Percentiles rank a stretch among this genome's conserved stretches.
Evolutionary conservation across 2,113 vertebrate species (phyloP).

Genomic region (Periophthalmodon schlosseri): DNA sequence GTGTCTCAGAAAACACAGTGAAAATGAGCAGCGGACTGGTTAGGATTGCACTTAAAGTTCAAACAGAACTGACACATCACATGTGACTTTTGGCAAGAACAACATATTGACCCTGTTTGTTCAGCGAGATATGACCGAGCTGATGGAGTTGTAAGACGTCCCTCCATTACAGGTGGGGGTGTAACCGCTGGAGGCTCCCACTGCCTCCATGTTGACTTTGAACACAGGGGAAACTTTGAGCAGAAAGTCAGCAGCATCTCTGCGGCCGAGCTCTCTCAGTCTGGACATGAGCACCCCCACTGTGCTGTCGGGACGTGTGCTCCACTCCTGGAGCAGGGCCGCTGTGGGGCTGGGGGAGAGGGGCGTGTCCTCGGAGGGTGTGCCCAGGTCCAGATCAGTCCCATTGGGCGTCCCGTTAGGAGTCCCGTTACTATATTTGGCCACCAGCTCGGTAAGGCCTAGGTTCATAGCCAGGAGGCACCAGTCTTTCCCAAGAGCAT

Average conservation of each 20-base stretch:
- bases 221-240: conserved; percentile 90
- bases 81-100: conserved; percentile 1
- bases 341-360: conserved; percentile 86
- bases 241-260: conserved; percentile 94
- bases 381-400: conserved; percentile 45
- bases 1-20: conserved; percentile 8
- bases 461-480: conserved; percentile 98
- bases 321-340: conserved; percentile 91
- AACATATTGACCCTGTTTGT: conserved; percentile 13
- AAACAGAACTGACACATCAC: conserved; percentile 1
- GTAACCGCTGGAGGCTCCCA: conserved; percentile 81
- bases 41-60: conserved; percentile 56
- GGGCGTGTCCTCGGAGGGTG: conserved; percentile 19
- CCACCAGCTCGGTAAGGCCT: conserved; percentile 91
- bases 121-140: conserved; percentile 95
- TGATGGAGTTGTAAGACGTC: conserved; percentile 96
- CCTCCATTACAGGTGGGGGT: conserved; percentile 91
- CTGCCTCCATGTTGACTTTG: conserved; percentile 85
- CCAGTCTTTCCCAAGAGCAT: conserved; percentile 98
- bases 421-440: conserved; percentile 83
- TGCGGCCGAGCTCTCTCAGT: conserved; percentile 91
- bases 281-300: conserved; percentile 90
- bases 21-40: conserved; percentile 36
- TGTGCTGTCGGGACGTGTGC: conserved; percentile 83
- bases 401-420: conserved; percentile 74